Evolutionary conservation across 2,113 vertebrate genomes (phyloP), one percentile per base, ranked within the genome.

Genomic region (Heteronetta atricapilla): DNA sequence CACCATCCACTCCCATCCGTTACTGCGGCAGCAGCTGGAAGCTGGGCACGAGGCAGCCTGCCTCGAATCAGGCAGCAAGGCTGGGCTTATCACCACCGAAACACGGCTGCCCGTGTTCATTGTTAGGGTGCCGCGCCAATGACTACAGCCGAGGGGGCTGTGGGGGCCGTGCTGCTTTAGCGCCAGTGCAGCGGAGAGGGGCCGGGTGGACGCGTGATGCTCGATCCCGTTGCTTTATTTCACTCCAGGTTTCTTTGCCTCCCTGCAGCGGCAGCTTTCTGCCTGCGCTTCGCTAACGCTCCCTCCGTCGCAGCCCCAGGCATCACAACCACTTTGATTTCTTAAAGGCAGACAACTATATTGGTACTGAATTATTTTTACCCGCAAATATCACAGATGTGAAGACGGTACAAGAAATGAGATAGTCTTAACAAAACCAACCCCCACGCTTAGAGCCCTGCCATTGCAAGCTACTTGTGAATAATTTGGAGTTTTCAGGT

Each of bases 291-390:
- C 86, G 86, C 63, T 83, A 62, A 55, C 2, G 6, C 5, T 8
- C 36, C 56, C 75, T 58, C 84, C 84, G 34, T 77, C 86, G 62
- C 69, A 75, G 84, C 91, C 84, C 52, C 72, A 50, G 93, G 90
- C 88, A 59, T 31, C 80, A 63, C 85, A 88, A 56, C 85, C 75
- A 76, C 90, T 91, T 92, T 81, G 55, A 58, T 92, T 95, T 67
- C 79, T 88, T 91, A 93, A 96, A 93, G 90, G 55, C 53, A 92
- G 66, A 91, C 21, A 74, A 92, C 77, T 70, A 6, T 69, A 48
- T 92, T 95, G 88, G 80, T 55, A 63, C 62, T 75, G 90, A 36
- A 74, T 88, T 93, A 86, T 93, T 95, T 95, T 93, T 84, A 72
- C 66, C 68, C 64, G 15, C 6, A 78, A 79, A 64, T 50, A 91